These are phyloP conservation scores for Cygnus olor DNA, from an alignment of 2,797 vertebrate species.

Conservation along the genomic window DNA sequence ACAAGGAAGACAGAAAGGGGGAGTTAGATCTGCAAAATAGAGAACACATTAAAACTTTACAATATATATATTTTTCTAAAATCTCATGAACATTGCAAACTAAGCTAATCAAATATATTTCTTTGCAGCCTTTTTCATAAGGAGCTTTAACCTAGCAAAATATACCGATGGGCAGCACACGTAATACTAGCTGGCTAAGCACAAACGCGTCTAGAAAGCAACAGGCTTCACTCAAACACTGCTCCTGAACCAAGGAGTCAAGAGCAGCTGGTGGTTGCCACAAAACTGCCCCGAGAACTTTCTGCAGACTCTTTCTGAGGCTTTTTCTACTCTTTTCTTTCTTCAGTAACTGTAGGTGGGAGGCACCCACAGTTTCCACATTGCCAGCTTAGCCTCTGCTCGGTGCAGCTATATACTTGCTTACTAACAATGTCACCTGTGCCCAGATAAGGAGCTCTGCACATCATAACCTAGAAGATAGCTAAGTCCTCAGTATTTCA, in stretches of 20 bases:
- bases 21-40: neutral
- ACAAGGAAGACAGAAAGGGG: neutral
- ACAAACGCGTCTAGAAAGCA: neutral
- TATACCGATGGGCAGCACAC: rapidly evolving
- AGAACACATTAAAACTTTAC: neutral
- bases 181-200: neutral
- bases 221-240: rapidly evolving
- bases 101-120: neutral
- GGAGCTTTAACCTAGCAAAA: neutral
- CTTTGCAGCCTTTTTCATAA: neutral
- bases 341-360: too few species aligned
- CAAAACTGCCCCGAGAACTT: neutral
- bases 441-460: neutral
- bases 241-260: rapidly evolving
- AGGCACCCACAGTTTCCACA: neutral
- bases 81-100: neutral
- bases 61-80: neutral
- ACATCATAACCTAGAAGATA: neutral
- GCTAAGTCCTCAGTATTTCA: neutral
- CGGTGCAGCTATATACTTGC: rapidly evolving
- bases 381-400: neutral
- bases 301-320: neutral
- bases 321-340: neutral
- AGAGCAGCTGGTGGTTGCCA: too few species aligned
- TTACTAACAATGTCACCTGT: neutral